Evolutionary conservation across 2,888 invertebrate genomes (phyloP), one percentile per base, ranked within the genome.

Genomic region (Euclidia mi): DNA sequence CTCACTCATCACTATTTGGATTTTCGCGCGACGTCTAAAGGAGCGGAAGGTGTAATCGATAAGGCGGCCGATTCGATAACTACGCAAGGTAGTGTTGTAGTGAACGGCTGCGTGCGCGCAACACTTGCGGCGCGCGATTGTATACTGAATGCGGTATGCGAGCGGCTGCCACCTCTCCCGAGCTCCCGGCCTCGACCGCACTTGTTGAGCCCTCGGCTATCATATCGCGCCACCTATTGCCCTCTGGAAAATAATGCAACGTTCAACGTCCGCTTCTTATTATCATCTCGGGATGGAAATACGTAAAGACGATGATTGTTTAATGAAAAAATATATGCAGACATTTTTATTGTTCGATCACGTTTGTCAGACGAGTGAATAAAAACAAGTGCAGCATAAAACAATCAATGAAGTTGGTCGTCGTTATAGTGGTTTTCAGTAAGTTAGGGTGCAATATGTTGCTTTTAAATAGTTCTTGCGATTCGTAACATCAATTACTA

Each of bases 41-140:
- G 67, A 77, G 75, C 78, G 82, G 83, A 81, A 84, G 79, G 81
- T 69, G 84, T 82, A 84, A 80, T 87, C 89, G 90, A 89, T 91
- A 90, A 85, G 84, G 75, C 84, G 80, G 77, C 79, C 78, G 79
- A 80, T 84, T 68, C 76, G 76, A 78, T 80, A 79, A 76, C 70
- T 79, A 76, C 78, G 82, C 81, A 81, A 75, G 57, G 73, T 78
- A 79, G 73, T 71, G 76, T 71, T 81, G 86, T 84, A 80, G 84
- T 84, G 86, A 86, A 78, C 78, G 84, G 80, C 70, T 78, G 90
- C 91, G 92, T 84, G 88, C 93, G 93, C 92, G 92, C 94, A 89
- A 81, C 89, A 88, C 88, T 88, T 81, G 84, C 82, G 88, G 84
- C 92, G 93, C 86, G 90, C 92, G 91, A 87, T 85, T 88, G 87